Base-by-base conservation (phyloP, 64 coral and sea anemone genomes). In the Hydrozoanthus tunicans region DNA sequence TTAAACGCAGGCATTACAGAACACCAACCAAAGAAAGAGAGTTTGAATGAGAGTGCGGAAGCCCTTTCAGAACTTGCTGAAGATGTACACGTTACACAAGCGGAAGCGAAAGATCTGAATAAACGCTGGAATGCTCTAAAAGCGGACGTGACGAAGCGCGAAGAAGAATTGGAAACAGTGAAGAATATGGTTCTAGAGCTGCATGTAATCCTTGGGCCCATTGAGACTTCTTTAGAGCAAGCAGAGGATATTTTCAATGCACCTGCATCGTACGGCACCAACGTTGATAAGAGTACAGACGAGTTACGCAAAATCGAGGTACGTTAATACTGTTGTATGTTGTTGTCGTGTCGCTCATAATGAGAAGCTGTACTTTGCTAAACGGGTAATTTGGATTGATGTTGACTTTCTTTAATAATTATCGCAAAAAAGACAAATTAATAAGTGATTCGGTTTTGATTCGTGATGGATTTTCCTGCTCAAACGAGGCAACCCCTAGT, bases 271-370 rank as follows among this genome's bases (percentile, higher is more conserved):
- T 82, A 97, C 68, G 92, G 93, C 24, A 90, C 95, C 51, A 89
- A 97, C 82, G 63, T 88, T n/a, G 20, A 81, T 58, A 97, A 91
- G 79, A 93, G 92, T 13, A 72, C 81, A 23, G 89, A 97, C 32
- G 92, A 97, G 70, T 75, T 97, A 17, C 52, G 89, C 59, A 94
- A 97, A 86, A 91, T 97, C 9, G 95, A 97, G 92, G 95, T 97
- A 72, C 54, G 59, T 27, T 66, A 51, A 59, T 26, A 4, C 12
- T 11, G 8, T 10, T 74, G 27, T 74, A 17, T 32, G 32, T 43
- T 43, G 32, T 43, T 43, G 32, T 43, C 32, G 32, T 43, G 32
- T 43, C 32, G 32, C 32, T 43, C 32, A 1, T 43, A 43, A 20
- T 20, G 0, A 43, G 32, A 43, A 43, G 2, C 32, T 43, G 32